Conservation (phyloP, 2,113 vertebrate species). For the Stegostoma tigrinum region DNA sequence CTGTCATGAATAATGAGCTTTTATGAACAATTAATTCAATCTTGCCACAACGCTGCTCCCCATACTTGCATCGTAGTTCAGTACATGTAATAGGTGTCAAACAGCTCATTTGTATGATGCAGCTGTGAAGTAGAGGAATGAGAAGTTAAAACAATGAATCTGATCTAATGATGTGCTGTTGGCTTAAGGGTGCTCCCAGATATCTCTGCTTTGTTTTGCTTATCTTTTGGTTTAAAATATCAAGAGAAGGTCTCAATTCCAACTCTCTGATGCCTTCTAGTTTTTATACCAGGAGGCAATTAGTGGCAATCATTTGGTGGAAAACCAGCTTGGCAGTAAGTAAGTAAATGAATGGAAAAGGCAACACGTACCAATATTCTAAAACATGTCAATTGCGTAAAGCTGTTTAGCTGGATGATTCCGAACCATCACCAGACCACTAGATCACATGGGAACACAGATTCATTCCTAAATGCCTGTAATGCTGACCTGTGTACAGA, state of each 20-base stretch:
- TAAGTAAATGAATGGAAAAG: background rate
- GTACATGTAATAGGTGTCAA: background rate
- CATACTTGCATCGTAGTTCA: background rate
- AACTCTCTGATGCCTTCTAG: background rate
- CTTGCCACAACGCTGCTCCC: background rate
- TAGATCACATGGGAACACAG: background rate
- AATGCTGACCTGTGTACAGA: background rate
- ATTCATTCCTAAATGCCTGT: background rate
- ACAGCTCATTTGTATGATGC: background rate
- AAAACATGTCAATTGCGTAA: background rate
- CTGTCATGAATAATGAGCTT: background rate
- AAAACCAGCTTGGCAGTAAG: background rate
- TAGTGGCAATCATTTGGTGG: background rate
- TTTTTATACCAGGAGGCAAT: background rate
- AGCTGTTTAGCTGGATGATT: background rate
- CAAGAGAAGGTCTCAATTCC: background rate
- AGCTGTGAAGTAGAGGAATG: background rate
- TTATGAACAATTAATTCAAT: background rate
- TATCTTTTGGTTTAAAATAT: background rate
- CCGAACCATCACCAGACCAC: background rate
- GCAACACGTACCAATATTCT: background rate
- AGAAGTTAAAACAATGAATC: background rate
- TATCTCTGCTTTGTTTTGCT: background rate
- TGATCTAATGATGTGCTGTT: background rate
- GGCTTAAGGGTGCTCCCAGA: background rate